Evolutionary conservation across 2,797 vertebrate species (phyloP), one percentile per base, ranked within the genome.

Genomic region (Chanos chanos): DNA sequence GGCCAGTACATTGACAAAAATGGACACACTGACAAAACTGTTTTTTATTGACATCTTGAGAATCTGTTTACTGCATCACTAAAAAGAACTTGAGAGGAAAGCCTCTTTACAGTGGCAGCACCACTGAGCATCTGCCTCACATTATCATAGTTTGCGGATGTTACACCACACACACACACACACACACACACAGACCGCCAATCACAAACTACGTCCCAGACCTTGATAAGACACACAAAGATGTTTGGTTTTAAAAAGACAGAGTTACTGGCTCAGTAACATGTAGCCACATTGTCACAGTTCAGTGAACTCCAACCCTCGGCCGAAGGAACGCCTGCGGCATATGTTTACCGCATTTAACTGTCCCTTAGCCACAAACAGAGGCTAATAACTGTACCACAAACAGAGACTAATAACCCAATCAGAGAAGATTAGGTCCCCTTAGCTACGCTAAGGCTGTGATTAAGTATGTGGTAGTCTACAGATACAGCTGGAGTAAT

Each of bases 121-220:
- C 28, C 8, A n/a, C 51, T 15, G 60, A 54, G 76, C 80, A 84
- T 83, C 76, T 86, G 82, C 77, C 83, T 70, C 80, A 82, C 68
- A 77, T 84, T 80, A 84, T 37, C 48, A 71, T 53, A 69, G n/a
- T n/a, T n/a, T n/a, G n/a, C n/a, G n/a, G n/a, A n/a, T n/a, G n/a
- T n/a, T n/a, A n/a, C n/a, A n/a, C n/a, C n/a, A 34, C n/a, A 13
- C 5, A 36, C 2, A 12, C 2, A 19, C 4, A 15, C 4, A 24
- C 5, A n/a, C 25, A 43, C 25, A 31, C 24, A 43, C 25, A 31
- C 15, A 44, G n/a, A 2, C 19, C 22, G 33, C n/a, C 27, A 39
- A 64, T 44, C 51, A 64, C 51, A 54, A 49, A 55, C 25, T 34
- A 19, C 51, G 57, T 58, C 28, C 53, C 37, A 50, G 13, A 53